A percentile compares a stretch with the other conserved stretches of the same genome.
phyloP scores from a whole-genome alignment of 2,797 vertebrate genomes.

The Botia almorhae region DNA sequence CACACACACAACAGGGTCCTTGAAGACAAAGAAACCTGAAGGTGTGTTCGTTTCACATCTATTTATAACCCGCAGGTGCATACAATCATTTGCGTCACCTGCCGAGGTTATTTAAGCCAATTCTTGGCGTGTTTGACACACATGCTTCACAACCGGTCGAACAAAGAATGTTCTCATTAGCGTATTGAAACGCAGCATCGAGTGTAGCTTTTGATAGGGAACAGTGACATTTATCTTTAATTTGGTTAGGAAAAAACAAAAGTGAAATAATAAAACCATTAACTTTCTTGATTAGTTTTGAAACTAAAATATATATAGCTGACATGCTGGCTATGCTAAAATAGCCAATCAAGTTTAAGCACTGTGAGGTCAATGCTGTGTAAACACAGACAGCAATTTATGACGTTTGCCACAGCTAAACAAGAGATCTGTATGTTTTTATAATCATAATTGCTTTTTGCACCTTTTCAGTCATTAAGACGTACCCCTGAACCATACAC shows the following conservation, averaged over 20 bases:
- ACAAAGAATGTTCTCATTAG: too few relatives aligned
- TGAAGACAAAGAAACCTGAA: too few relatives aligned
- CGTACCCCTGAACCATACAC: constrained; percentile 47
- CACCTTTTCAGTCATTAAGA: constrained; percentile 80
- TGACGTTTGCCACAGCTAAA: constrained; percentile 75
- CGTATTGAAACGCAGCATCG: too few relatives aligned
- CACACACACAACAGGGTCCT: too few relatives aligned
- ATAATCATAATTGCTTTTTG: constrained; percentile 81
- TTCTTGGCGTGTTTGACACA: too few relatives aligned
- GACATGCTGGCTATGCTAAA: not conserved
- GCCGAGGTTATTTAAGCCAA: too few relatives aligned
- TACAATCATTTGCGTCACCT: too few relatives aligned
- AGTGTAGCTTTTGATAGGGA: too few relatives aligned
- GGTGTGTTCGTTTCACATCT: too few relatives aligned
- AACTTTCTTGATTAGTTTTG: too few relatives aligned
- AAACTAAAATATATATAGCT: constrained; percentile 3
- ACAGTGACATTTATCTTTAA: not conserved
- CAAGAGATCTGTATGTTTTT: constrained; percentile 78
- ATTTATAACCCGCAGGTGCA: too few relatives aligned
- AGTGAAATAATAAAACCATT: not conserved
- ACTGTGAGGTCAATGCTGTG: constrained; percentile 34
- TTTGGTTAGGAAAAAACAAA: constrained; percentile 69
- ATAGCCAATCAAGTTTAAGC: not conserved
- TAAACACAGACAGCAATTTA: constrained; percentile 80
- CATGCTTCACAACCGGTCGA: too few relatives aligned